These are phyloP conservation scores for Aplysina aerophoba DNA, from an alignment of 37 sponge, comb jelly and placozoan genomes.

Conservation along the genomic window DNA sequence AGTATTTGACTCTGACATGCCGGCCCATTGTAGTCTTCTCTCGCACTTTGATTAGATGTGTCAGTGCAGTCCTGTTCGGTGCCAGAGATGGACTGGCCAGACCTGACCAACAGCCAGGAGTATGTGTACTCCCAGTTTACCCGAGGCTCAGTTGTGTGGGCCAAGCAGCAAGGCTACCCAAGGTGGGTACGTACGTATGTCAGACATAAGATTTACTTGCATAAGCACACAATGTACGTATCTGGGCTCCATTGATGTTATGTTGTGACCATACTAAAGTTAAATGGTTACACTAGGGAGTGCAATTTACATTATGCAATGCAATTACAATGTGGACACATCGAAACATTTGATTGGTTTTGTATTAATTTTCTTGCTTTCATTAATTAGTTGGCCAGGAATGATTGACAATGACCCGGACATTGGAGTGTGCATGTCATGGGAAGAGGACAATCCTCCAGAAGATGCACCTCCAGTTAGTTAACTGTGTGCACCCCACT, in stretches of 20 bases:
- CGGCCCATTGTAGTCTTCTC: neutral
- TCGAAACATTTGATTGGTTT: too few relatives aligned
- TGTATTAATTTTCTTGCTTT: too few relatives aligned
- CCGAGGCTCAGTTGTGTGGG: conserved; percentile 77
- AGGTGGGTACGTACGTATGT: conserved; percentile 51
- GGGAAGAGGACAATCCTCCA: conserved; percentile 71
- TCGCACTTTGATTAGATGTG: conserved; percentile 33
- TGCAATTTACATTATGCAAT: too few relatives aligned
- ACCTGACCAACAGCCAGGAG: conserved; percentile 52
- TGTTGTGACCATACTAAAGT: too few relatives aligned
- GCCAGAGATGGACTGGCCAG: conserved; percentile 51
- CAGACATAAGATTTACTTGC: too few relatives aligned
- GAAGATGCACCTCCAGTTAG: conserved; percentile 41
- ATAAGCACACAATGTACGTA: too few relatives aligned
- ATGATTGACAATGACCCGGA: conserved; percentile 80
- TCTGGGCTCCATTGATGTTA: too few relatives aligned
- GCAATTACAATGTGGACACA: too few relatives aligned
- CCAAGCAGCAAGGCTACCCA: conserved; percentile 75
- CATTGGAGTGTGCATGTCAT: conserved; percentile 53
- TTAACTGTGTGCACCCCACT: neutral
- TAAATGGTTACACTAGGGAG: too few relatives aligned
- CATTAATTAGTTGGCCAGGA: conserved; percentile 80
- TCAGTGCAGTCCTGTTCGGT: conserved; percentile 40
- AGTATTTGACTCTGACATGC: neutral
- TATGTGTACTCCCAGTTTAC: conserved; percentile 65